Percentiles rank a stretch among this genome's conserved stretches.
phyloP scores from a whole-genome alignment of 2,888 invertebrate species.

The Clistopyga incitator region DNA sequence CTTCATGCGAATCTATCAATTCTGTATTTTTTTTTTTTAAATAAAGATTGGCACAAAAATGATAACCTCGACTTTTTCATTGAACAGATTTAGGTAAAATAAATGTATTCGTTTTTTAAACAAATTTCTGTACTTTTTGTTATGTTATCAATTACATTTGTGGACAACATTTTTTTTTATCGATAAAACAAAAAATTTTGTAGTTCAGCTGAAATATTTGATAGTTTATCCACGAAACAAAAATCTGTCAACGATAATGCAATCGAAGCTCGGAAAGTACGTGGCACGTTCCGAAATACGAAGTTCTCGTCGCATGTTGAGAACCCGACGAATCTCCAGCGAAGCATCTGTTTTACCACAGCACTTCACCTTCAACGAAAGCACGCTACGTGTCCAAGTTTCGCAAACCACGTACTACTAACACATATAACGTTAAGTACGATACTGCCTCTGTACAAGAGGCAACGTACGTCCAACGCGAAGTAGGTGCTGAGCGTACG shows the following conservation, averaged over 20 bases:
- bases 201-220: too few relatives aligned
- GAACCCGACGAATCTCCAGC: constrained; percentile 24
- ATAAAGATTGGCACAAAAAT: too few relatives aligned
- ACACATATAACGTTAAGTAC: background rate
- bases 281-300: constrained; percentile 34
- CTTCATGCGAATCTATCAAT: too few relatives aligned
- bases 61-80: too few relatives aligned
- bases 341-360: background rate
- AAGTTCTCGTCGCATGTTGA: constrained; percentile 38
- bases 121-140: too few relatives aligned
- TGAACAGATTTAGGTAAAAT: too few relatives aligned
- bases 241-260: constrained; percentile 28
- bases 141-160: too few relatives aligned
- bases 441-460: background rate
- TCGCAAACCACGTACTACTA: background rate
- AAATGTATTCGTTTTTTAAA: too few relatives aligned
- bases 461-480: background rate
- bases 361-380: constrained; percentile 5
- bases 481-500: background rate
- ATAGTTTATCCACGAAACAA: background rate
- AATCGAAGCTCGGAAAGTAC: constrained; percentile 45
- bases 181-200: too few relatives aligned
- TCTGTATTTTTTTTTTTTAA: too few relatives aligned
- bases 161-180: too few relatives aligned
- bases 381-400: constrained; percentile 10